A percentile compares a stretch with the other conserved stretches of the same genome.
Evolutionary conservation across 2,113 vertebrate genomes (phyloP).

Genomic region (Rhabdornis inornatus): DNA sequence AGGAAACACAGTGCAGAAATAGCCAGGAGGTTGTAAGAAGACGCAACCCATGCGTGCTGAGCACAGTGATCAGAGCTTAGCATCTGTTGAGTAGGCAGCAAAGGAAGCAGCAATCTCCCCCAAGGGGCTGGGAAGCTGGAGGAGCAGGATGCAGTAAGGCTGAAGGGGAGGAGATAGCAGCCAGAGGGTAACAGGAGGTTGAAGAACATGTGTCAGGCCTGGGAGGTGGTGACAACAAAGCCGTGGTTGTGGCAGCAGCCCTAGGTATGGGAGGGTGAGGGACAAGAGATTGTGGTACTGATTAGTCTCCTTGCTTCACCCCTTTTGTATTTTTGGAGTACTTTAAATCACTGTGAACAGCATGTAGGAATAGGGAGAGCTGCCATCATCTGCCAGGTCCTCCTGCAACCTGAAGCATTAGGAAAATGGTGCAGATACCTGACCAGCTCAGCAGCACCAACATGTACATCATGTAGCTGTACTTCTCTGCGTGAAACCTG

Average conservation of each 20-base stretch:
- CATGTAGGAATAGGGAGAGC: background rate
- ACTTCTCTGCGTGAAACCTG: background rate
- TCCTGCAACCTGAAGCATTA: background rate
- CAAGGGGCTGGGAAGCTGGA: background rate
- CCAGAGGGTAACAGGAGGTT: background rate
- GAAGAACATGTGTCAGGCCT: background rate
- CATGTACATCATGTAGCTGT: background rate
- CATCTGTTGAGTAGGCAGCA: background rate
- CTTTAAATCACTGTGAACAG: background rate
- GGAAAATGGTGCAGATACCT: background rate
- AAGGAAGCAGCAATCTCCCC: background rate
- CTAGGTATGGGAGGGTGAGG: background rate
- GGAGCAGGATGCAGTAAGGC: background rate
- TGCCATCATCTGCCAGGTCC: background rate
- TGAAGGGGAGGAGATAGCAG: background rate
- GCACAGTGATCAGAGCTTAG: background rate
- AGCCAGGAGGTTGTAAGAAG: background rate
- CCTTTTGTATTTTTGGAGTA: background rate
- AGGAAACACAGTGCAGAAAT: background rate
- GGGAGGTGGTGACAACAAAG: background rate
- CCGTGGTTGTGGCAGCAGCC: background rate
- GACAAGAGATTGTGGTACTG: background rate
- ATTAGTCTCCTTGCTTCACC: background rate
- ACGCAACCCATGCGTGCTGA: background rate
- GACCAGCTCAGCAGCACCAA: background rate